Base-by-base conservation (phyloP, 2,888 invertebrate genomes). In the Crioceris asparagi region DNA sequence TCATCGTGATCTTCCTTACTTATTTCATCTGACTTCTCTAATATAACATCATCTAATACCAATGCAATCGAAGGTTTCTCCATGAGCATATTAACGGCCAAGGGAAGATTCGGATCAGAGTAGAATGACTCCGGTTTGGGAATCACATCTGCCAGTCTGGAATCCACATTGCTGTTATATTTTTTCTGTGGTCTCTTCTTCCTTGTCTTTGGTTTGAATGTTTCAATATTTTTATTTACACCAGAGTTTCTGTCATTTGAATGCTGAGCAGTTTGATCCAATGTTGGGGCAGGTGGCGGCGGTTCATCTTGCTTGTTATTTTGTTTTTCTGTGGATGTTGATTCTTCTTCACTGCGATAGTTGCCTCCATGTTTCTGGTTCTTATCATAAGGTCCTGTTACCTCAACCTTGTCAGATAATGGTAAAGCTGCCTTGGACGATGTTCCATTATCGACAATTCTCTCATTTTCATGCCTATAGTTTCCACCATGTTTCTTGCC, bases 61-160 rank as follows among this genome's bases (percentile, higher is more conserved):
- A 6, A 6, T 14, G 12, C 12, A 5, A 12, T 17, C 6, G 3
- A 14, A 14, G 17, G 32, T 32, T 18, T 17, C 26, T 50, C 52
- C 18, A 46, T 51, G n/a, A 60, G 35, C 33, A 49, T 44, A 38
- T 60, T 61, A 3, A 61, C 48, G 27, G 49, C 50, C 12, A 41
- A 45, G 3, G 60, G 54, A 17, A 61, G 43, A 23, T 49, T 52
- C 2, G 54, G 48, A 44, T 61, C 61, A 4, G 50, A 51, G 33
- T 55, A 59, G 42, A 52, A 60, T 4, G 52, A 39, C 23, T 51
- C 50, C 3, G 59, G 56, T 44, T 59, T 58, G 8, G 51, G 51
- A 10, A 57, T 51, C n/a, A 51, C 44, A 32, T 57, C 59, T 8
- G 51, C 44, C 32, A 53, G 42, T 39, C 51, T 47, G 6, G 43